phyloP scores from a whole-genome alignment of 1,140 invertebrate species.

The Zophobas atratus region DNA sequence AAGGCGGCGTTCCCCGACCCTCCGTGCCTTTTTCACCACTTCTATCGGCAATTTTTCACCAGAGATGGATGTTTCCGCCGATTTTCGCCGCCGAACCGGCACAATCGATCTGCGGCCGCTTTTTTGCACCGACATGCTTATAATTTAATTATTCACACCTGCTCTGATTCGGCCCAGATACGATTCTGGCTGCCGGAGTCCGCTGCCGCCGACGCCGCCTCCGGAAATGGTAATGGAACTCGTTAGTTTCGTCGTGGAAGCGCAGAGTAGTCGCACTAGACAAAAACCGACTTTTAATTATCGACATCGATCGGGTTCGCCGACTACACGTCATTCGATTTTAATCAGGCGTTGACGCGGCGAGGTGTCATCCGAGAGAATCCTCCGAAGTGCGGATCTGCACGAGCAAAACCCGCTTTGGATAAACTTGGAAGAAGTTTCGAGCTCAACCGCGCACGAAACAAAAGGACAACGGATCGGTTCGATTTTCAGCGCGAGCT shows the following conservation, averaged over 20 bases:
- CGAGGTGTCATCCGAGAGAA: not conserved
- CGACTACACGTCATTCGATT: constrained; percentile 16
- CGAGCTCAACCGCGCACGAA: no score
- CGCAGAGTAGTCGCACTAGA: no score
- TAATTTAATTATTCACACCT: constrained; percentile 15
- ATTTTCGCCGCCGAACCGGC: not conserved
- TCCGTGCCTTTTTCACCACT: constrained; percentile 8
- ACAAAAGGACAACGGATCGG: no score
- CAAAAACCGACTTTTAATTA: constrained; percentile 8
- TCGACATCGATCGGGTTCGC: constrained; percentile 1
- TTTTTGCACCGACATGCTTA: not conserved
- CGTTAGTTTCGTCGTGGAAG: no score
- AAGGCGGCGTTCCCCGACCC: constrained; percentile 13
- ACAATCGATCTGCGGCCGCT: constrained; percentile 13
- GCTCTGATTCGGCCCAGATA: not conserved
- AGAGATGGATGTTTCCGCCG: constrained; percentile 42
- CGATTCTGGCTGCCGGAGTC: not conserved
- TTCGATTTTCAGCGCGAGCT: no score
- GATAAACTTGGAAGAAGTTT: no score
- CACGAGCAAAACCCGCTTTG: not conserved
- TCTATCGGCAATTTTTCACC: constrained; percentile 34
- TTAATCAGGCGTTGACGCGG: constrained; percentile 8
- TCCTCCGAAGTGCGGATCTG: not conserved
- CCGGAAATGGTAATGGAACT: not conserved
- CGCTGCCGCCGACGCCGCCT: not conserved